These are phyloP conservation scores for Phengaris arion DNA, from an alignment of 2,888 invertebrate species.

Conservation along the genomic window DNA sequence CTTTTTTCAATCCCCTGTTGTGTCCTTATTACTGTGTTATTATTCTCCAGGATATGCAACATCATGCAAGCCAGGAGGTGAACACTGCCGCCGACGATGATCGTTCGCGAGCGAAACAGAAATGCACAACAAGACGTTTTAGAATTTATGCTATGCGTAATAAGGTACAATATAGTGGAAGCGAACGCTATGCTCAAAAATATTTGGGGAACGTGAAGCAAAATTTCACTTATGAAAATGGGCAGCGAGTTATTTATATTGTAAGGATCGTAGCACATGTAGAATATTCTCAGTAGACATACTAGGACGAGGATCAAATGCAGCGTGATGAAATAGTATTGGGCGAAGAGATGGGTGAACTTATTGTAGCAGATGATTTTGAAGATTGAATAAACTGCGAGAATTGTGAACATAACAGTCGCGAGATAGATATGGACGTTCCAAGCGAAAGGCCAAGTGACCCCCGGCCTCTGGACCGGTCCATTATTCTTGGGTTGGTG, in stretches of 20 bases:
- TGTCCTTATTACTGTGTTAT: conserved; percentile 70
- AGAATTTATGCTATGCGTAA: conserved; percentile 88
- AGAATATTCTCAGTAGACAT: conserved; percentile 90
- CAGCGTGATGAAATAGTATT: conserved; percentile 92
- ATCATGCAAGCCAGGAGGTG: conserved; percentile 90
- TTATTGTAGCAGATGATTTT: conserved; percentile 92
- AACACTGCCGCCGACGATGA: conserved; percentile 87
- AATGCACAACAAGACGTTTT: conserved; percentile 84
- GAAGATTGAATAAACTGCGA: conserved; percentile 91
- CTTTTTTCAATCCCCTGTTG: conserved; percentile 74
- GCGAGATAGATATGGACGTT: conserved; percentile 94
- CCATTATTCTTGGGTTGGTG: conserved; percentile 63
- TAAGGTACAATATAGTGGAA: conserved; percentile 89
- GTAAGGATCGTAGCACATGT: conserved; percentile 94
- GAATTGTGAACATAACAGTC: conserved; percentile 89
- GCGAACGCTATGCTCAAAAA: conserved; percentile 94
- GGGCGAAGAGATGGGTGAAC: conserved; percentile 91
- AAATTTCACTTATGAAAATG: conserved; percentile 87
- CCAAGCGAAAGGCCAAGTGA: conserved; percentile 92
- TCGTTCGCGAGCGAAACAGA: conserved; percentile 87
- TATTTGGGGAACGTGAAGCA: conserved; percentile 91
- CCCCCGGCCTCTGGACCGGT: conserved; percentile 72
- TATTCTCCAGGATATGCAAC: conserved; percentile 87
- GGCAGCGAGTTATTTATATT: conserved; percentile 91
- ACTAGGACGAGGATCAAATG: conserved; percentile 90